phyloP scores from a whole-genome alignment of 1,140 invertebrate genomes.

The Heterodera schachtii region DNA sequence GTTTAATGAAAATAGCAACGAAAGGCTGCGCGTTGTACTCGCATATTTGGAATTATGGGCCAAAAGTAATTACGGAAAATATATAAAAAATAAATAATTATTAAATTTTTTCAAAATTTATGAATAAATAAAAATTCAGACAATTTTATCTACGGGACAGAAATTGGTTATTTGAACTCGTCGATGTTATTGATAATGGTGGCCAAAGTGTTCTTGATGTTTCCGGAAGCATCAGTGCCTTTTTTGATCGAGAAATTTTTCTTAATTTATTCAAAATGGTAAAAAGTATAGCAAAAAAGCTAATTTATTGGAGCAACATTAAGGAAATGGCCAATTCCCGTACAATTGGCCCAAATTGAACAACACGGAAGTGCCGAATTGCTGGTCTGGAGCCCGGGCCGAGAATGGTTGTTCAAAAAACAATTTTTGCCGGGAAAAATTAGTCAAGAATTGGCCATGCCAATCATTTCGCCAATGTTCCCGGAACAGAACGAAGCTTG shows the following conservation, averaged over 20 bases:
- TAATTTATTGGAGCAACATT: neutral
- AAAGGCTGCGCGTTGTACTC: neutral
- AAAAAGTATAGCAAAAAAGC: neutral
- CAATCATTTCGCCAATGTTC: neutral
- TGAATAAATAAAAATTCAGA: neutral
- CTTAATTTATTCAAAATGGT: constrained; percentile 18
- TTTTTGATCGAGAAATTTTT: constrained; percentile 18
- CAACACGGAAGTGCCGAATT: neutral
- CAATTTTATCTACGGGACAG: constrained; percentile 9
- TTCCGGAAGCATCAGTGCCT: neutral
- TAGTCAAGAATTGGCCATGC: neutral
- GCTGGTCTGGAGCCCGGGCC: neutral
- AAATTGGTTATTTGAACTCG: constrained; percentile 15
- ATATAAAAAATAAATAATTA: neutral
- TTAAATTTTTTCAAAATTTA: neutral
- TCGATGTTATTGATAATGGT: neutral
- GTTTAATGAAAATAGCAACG: neutral
- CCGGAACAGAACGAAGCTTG: constrained; percentile 6
- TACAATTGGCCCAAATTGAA: neutral
- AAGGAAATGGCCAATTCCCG: constrained; percentile 8
- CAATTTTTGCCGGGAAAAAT: neutral
- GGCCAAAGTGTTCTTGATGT: constrained; percentile 13
- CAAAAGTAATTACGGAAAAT: neutral
- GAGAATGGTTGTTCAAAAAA: neutral
- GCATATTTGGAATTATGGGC: constrained; percentile 15